Base-by-base conservation (phyloP, 2,113 vertebrate genomes). In the Rhinogobius similis region DNA sequence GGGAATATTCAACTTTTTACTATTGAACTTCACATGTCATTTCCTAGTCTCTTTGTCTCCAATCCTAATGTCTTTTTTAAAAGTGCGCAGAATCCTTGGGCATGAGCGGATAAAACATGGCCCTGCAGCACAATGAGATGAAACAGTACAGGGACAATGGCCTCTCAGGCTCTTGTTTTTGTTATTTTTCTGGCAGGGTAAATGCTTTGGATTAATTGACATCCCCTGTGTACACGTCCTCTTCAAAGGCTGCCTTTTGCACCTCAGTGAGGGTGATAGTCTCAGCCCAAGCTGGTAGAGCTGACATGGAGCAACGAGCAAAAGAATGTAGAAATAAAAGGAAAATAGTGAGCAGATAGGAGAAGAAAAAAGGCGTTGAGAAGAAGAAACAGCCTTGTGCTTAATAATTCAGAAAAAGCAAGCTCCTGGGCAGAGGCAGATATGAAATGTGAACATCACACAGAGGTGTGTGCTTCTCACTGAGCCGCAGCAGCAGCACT, bases 371-470 rank as follows among this genome's bases (percentile, higher is more conserved):
- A 72, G 72, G 12, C 62, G 38, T 65, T 58, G 5, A 87, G 65
- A 67, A 86, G 72, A 86, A 86, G 77, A 89, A 89, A 86, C 81
- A 70, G 74, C 48, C 69, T 56, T 80, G 75, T 88, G 76, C 75
- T 91, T 86, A 91, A 91, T 89, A 91, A 91, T 90, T 89, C 72
- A 88, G 75, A 89, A 88, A 87, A 84, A 76, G 68, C 81, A 72
- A 87, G 82, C 88, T 89, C 75, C 86, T 87, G 84, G 86, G 89
- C 84, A 82, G 84, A 88, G 73, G 85, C 69, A 83, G 88, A 90
- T 88, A 90, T 85, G 85, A 87, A 89, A 86, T 82, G 78, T 82
- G 88, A 87, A 90, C 89, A 89, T 89, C 89, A 89, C 85, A 88
- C 79, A 84, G 77, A 84, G 72, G 81, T 86, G 82, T 86, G 83